Evolutionary conservation across 2,113 vertebrate genomes (phyloP), one percentile per base, ranked within the genome.

Genomic region (Fukomys damarensis): DNA sequence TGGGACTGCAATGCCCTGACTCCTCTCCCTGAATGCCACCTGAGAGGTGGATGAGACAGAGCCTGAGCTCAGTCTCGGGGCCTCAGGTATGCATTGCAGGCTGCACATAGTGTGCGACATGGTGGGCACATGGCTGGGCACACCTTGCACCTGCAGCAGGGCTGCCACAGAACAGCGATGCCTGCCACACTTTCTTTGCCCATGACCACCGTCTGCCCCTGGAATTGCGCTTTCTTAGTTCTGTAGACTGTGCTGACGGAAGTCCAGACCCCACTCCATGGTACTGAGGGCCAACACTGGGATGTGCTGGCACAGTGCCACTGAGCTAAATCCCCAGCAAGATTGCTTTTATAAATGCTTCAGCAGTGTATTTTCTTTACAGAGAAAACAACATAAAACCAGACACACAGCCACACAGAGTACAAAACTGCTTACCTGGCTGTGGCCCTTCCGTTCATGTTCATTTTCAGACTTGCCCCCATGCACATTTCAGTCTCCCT

Each of bases 51-150:
- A 97, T 91, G 97, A 94, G 95, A 82, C 80, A 94, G 85, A 86
- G 96, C 96, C 94, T 79, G 81, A 96, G 93, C 91, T 95, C 65
- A 65, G 96, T 10, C 94, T 26, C 65, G 13, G 93, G 93, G 97
- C 97, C 66, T 88, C 95, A 90, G 49, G 49, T 7, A 10, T 30
- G 82, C 30, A 6, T 59, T 52, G 58, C 84, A 92, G 80, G 83
- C 92, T 95, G 93, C 95, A 93, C 96, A 91, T 95, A 91, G 91
- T 87, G 84, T 86, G 89, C 5, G 4, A 94, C 91, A 79, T 5
- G 96, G 95, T 58, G 83, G n/a, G 46, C 5, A 35, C 80, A 54
- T 63, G 81, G 41, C 89, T 76, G 76, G 63, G 20, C 84, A 30
- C 54, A 58, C 30, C 52, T 46, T 10, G 6, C 20, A 38, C 38